Evolutionary conservation across 1,140 invertebrate species (phyloP).

Genomic region (Ephestia elutella): DNA sequence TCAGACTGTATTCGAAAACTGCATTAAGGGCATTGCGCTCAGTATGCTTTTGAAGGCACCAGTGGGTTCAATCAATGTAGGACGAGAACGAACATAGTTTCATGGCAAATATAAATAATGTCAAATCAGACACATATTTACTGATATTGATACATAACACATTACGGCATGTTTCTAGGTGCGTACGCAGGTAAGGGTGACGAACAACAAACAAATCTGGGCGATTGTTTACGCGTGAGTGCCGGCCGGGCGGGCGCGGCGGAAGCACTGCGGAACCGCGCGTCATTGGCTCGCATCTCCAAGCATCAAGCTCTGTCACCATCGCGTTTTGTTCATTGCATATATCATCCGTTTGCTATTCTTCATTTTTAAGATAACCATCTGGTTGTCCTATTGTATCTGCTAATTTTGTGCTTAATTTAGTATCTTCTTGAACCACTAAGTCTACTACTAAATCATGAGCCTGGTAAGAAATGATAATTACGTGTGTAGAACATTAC

Average conservation of each 20-base stretch:
- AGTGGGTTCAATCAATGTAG: no score
- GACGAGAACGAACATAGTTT: no score
- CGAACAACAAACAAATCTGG: slow-evolving; percentile 36
- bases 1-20: not conserved
- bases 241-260: slow-evolving; percentile 47
- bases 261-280: slow-evolving; percentile 62
- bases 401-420: no score
- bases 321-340: slow-evolving; percentile 38
- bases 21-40: not conserved
- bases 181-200: slow-evolving; percentile 13
- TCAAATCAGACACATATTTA: not conserved
- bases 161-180: slow-evolving; percentile 15
- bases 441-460: no score
- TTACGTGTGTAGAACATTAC: no score
- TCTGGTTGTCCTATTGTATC: no score
- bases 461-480: no score
- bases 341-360: slow-evolving; percentile 26
- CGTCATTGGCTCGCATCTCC: slow-evolving; percentile 54
- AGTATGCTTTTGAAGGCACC: not conserved
- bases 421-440: no score
- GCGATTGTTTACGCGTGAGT: slow-evolving; percentile 57
- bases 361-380: slow-evolving; percentile 14
- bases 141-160: not conserved
- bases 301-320: slow-evolving; percentile 35
- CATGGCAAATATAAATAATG: no score